A percentile compares a stretch with the other conserved stretches of the same genome.
phyloP scores from a whole-genome alignment of 2,113 vertebrate genomes.

The Phylloscopus trochiloides region DNA sequence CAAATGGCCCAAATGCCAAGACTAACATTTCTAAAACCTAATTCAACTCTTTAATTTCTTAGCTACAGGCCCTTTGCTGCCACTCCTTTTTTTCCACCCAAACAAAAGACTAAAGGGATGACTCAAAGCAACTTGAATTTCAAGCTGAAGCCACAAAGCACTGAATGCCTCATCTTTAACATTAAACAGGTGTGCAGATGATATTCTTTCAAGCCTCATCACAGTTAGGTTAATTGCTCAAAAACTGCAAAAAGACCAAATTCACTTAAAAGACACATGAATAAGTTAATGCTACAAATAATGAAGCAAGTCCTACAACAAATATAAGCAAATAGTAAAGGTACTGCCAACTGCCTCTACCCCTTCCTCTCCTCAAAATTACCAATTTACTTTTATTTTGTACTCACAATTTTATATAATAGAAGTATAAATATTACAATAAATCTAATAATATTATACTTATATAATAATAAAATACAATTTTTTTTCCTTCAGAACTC shows the following conservation, averaged over 20 bases:
- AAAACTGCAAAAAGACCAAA: not conserved
- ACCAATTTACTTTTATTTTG: not conserved
- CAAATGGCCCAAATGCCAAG: not conserved
- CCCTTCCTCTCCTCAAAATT: not conserved
- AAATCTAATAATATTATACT: too few relatives aligned
- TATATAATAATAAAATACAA: too few relatives aligned
- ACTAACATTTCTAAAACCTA: conserved; percentile 56
- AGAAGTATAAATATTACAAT: not conserved
- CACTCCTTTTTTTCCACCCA: conserved; percentile 49
- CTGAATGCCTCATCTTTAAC: conserved; percentile 62
- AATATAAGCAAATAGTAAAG: not conserved
- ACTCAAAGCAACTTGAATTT: conserved; percentile 60
- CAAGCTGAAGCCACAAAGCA: conserved; percentile 58
- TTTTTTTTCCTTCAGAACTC: not conserved
- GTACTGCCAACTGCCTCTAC: not conserved
- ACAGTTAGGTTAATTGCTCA: not conserved
- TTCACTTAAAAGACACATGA: not conserved
- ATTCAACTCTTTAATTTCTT: conserved; percentile 44
- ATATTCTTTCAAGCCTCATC: conserved; percentile 55
- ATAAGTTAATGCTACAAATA: not conserved
- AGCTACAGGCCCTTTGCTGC: conserved; percentile 31
- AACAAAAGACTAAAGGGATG: conserved; percentile 55
- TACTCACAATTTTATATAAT: not conserved
- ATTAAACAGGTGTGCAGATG: conserved; percentile 57
- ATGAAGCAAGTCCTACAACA: not conserved